Evolutionary conservation across 2,113 vertebrate genomes (phyloP).

Genomic region (Xerus inauris): DNA sequence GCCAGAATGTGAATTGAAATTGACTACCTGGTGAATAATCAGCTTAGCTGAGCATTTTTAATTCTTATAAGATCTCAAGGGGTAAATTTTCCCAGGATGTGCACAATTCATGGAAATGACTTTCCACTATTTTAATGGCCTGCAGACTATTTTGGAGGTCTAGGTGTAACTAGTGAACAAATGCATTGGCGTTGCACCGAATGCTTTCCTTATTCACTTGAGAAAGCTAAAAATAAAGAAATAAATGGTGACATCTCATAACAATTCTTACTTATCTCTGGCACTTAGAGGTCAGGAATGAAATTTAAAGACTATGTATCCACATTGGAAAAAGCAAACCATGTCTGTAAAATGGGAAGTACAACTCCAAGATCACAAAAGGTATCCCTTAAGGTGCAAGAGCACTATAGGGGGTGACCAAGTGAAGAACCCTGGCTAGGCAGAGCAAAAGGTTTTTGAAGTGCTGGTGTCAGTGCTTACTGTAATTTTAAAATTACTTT

Average conservation of each 20-base stretch:
- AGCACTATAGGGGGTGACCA: not conserved
- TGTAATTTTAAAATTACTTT: slow-evolving; percentile 75
- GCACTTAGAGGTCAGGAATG: not conserved
- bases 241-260: not conserved
- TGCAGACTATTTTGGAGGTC: slow-evolving; percentile 30
- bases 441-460: slow-evolving; percentile 1
- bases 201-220: not conserved
- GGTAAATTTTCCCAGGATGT: slow-evolving; percentile 37
- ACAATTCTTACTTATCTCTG: slow-evolving; percentile 9
- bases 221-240: slow-evolving; percentile 27
- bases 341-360: slow-evolving; percentile 31
- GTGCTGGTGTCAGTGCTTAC: slow-evolving; percentile 48
- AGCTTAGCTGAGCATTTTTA: slow-evolving; percentile 53
- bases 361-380: not conserved
- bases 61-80: slow-evolving; percentile 43
- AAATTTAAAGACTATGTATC: not conserved
- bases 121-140: slow-evolving; percentile 6
- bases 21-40: slow-evolving; percentile 56
- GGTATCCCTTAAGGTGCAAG: not conserved
- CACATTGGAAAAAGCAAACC: not conserved
- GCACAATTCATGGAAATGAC: slow-evolving; percentile 49
- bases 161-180: slow-evolving; percentile 6
- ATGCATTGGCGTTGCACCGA: not conserved
- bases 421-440: not conserved
- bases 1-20: slow-evolving; percentile 35